These are phyloP conservation scores for Lagopus leucura DNA, from an alignment of 2,113 vertebrate genomes.

Conservation along the genomic window DNA sequence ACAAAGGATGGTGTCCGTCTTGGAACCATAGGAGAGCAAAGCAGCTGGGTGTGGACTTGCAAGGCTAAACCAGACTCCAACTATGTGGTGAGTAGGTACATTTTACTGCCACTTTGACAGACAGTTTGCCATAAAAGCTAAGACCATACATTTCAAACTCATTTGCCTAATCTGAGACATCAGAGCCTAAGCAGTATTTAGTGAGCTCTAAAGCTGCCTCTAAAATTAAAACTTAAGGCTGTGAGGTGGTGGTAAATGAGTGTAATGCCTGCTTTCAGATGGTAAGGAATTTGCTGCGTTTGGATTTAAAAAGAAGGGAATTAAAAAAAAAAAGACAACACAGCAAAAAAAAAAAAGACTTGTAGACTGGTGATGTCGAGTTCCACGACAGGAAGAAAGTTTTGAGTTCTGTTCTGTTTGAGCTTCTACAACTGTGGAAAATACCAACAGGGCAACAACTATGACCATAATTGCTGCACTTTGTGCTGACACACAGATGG, in stretches of 20 bases:
- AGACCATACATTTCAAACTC: not conserved
- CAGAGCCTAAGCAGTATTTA: not conserved
- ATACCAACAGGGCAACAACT: not conserved
- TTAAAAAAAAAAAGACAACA: not conserved
- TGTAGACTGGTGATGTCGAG: not conserved
- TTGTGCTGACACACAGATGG: not conserved
- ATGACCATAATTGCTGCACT: not conserved
- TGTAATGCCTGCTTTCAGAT: not conserved
- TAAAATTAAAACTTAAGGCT: not conserved
- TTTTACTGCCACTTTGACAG: not conserved
- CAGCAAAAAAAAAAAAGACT: not conserved
- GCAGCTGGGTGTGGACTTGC: conserved; percentile 95
- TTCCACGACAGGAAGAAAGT: not conserved
- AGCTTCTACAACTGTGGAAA: not conserved
- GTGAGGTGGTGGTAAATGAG: not conserved
- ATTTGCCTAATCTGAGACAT: not conserved
- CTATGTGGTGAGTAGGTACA: conserved; percentile 87
- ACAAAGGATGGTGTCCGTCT: conserved; percentile 94
- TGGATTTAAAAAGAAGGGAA: not conserved
- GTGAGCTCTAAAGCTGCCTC: not conserved
- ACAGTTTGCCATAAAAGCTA: not conserved
- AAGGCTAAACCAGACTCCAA: conserved; percentile 95
- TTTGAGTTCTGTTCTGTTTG: not conserved
- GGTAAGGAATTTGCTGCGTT: not conserved
- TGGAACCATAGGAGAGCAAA: conserved; percentile 90